Evolutionary conservation across 2,888 invertebrate species (phyloP).

Genomic region (Callimorpha dominula): DNA sequence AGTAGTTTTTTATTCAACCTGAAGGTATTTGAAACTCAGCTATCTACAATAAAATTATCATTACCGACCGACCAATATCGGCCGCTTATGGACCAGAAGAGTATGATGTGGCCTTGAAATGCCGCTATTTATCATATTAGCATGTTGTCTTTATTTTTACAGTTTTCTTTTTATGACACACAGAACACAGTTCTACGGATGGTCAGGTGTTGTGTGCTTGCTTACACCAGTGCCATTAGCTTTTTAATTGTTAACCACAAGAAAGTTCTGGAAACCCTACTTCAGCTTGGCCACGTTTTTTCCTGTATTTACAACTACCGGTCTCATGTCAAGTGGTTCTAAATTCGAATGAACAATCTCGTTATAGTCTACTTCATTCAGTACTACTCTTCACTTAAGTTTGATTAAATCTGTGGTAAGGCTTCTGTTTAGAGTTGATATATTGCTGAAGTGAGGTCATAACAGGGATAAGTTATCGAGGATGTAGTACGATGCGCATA

Average conservation of each 20-base stretch:
- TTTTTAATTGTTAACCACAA: neutral
- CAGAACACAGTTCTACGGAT: neutral
- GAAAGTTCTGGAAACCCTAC: neutral
- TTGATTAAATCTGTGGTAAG: slow-evolving; percentile 22
- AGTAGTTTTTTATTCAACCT: too few relatives aligned
- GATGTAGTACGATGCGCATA: slow-evolving; percentile 20
- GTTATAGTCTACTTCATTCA: neutral
- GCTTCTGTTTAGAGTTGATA: slow-evolving; percentile 55
- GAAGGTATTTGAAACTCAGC: slow-evolving; percentile 30
- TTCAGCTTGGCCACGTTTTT: neutral
- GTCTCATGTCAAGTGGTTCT: neutral
- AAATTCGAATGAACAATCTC: neutral
- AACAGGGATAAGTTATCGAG: slow-evolving; percentile 45
- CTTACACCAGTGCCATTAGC: too few relatives aligned
- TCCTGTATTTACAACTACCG: neutral
- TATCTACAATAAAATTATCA: neutral
- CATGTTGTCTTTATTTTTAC: neutral
- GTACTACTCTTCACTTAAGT: neutral
- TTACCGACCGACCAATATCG: too few relatives aligned
- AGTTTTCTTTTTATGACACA: neutral
- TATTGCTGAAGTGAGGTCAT: slow-evolving; percentile 48
- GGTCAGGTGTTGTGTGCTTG: too few relatives aligned
- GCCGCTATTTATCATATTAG: too few relatives aligned
- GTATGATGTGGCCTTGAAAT: too few relatives aligned
- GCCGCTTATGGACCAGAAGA: too few relatives aligned